phyloP scores from a whole-genome alignment of 2,113 vertebrate species.

The Azemiops feae region DNA sequence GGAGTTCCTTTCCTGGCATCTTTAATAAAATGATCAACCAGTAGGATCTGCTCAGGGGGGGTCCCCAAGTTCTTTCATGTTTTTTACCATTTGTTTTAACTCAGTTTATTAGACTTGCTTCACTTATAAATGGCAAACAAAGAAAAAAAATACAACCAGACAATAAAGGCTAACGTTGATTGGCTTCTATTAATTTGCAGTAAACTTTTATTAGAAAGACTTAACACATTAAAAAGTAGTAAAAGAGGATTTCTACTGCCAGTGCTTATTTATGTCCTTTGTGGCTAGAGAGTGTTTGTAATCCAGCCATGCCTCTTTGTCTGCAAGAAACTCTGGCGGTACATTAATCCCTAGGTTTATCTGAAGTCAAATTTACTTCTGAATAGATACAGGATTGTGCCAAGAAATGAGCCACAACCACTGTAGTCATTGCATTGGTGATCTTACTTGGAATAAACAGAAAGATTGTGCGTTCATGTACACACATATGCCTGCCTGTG shows the following conservation, averaged over 20 bases:
- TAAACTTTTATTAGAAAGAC: neutral
- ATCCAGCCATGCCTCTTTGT: neutral
- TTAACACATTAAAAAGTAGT: neutral
- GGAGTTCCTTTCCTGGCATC: neutral
- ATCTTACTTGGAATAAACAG: neutral
- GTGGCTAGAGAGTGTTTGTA: neutral
- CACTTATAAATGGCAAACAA: neutral
- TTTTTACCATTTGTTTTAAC: fast-evolving
- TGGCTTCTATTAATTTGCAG: neutral
- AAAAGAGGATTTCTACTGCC: neutral
- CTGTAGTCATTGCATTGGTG: neutral
- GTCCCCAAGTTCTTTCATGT: neutral
- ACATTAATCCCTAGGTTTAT: neutral
- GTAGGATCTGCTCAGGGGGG: neutral
- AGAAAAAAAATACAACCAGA: constrained; percentile 12
- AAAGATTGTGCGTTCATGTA: neutral
- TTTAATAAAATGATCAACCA: neutral
- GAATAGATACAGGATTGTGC: neutral
- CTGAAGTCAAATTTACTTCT: neutral
- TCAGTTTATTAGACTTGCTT: neutral
- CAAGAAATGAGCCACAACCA: neutral
- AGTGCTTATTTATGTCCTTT: neutral
- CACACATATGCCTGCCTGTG: neutral
- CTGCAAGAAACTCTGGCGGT: neutral
- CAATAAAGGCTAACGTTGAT: neutral